Evolutionary conservation across 2,888 invertebrate genomes (phyloP).

Genomic region (Tipula lateralis): DNA sequence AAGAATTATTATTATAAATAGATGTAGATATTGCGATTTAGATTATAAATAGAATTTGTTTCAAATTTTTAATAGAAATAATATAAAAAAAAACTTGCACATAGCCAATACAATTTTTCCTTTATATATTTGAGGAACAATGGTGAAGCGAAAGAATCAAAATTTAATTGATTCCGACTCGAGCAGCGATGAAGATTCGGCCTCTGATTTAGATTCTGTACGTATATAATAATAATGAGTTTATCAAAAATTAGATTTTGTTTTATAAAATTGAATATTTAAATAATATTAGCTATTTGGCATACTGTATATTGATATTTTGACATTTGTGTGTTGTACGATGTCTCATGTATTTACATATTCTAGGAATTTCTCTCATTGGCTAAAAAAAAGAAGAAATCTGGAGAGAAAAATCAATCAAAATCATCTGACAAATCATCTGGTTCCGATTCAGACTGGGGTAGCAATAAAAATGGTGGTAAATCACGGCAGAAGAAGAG

Average conservation of each 20-base stretch:
- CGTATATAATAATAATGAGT: slow-evolving; percentile 46
- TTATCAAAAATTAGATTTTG: not conserved
- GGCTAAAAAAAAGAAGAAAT: slow-evolving; percentile 72
- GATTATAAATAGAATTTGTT: not conserved
- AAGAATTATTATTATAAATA: not conserved
- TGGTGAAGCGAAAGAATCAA: slow-evolving; percentile 82
- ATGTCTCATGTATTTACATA: slow-evolving; percentile 30
- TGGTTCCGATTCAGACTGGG: slow-evolving; percentile 54
- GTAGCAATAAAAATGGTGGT: slow-evolving; percentile 41
- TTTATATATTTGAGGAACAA: slow-evolving; percentile 44
- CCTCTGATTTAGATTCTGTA: slow-evolving; percentile 80
- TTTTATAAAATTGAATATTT: not conserved
- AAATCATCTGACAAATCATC: slow-evolving; percentile 52
- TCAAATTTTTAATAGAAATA: not conserved
- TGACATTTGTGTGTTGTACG: not conserved
- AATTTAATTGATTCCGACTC: slow-evolving; percentile 78
- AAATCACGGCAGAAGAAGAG: slow-evolving; percentile 48
- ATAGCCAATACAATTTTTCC: not conserved
- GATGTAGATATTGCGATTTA: not conserved
- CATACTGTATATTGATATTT: not conserved
- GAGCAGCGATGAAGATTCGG: slow-evolving; percentile 65
- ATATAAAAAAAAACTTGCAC: not conserved
- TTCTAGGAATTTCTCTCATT: slow-evolving; percentile 71
- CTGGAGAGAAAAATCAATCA: slow-evolving; percentile 34
- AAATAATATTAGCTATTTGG: not conserved